Evolutionary conservation across 2,797 vertebrate genomes (phyloP).

Genomic region (Cygnus olor): DNA sequence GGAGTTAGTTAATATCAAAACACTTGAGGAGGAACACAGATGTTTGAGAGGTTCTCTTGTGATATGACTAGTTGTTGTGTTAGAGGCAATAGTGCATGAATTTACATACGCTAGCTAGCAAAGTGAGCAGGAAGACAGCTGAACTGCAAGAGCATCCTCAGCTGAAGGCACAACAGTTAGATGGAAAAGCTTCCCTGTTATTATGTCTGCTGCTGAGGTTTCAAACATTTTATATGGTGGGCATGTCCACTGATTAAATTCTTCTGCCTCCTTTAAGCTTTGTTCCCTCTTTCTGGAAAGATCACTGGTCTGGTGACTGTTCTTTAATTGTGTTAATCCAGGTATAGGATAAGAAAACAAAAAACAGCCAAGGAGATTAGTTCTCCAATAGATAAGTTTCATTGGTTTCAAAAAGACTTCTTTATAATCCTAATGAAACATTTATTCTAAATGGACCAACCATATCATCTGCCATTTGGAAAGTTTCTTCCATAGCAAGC

Average conservation of each 20-base stretch:
- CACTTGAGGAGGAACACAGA: rapidly evolving
- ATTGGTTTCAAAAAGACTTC: neutral
- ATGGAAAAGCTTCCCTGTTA: neutral
- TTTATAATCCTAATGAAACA: neutral
- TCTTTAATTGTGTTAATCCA: neutral
- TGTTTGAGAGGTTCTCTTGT: neutral
- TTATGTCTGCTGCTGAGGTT: neutral
- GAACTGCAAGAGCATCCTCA: neutral
- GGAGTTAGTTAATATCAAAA: neutral
- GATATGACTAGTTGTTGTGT: neutral
- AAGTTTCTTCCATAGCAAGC: neutral
- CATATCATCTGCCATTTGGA: neutral
- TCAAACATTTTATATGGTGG: neutral
- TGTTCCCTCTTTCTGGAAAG: neutral
- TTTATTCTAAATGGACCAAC: neutral
- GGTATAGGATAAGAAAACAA: neutral
- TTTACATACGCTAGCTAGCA: neutral
- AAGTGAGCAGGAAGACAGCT: neutral
- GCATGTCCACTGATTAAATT: neutral
- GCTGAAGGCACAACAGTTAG: neutral
- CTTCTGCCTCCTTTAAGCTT: neutral
- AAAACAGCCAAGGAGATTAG: neutral
- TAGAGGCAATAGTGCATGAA: neutral
- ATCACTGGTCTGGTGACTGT: neutral
- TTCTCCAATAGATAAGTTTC: neutral